Evolutionary conservation across 2,113 vertebrate species (phyloP), one percentile per base, ranked within the genome.

Genomic region (Montifringilla adamsi): DNA sequence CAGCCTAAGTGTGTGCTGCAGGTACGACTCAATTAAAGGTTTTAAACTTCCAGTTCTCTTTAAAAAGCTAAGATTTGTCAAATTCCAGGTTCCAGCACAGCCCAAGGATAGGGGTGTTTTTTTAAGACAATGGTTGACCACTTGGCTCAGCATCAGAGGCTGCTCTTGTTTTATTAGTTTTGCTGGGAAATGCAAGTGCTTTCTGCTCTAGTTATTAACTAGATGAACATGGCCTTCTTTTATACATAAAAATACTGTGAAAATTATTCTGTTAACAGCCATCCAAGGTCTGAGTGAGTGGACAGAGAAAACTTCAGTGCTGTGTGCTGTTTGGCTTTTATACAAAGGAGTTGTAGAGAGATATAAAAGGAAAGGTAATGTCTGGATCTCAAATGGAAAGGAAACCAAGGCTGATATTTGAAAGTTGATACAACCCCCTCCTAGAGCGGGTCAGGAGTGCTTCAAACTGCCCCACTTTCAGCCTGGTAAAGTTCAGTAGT

Each of bases 401-500:
- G 41, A 73, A 72, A 53, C 3, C 17, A 24, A 82, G 33, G 8
- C 11, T 69, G 75, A 4, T 41, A 8, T 47, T 39, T 77, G 39
- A 4, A 68, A 63, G 33, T 3, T 44, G 33, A 21, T 19, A 2
- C 13, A 56, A 46, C 4, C 23, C 9, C 15, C 9, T 62, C 41
- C 74, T 13, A 22, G 39, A 44, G 63, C 28, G 23, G 21, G 16
- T 53, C 43, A 63, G 58, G 16, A 81, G 60, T 12, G 17, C 37
- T 26, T 24, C 52, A 58, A 30, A 58, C 43, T 21, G 43, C 44
- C 30, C 22, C 31, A 27, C 5, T n/a, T 30, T 13, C 56, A 62
- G 43, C 44, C 28, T 0, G 0, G 22, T 9, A 2, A 43, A 37
- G 17, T 50, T 31, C 43, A 23, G 21, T 31, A 31, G 35, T 13